Conservation (phyloP, 1,140 invertebrate species). For the Maniola jurtina region DNA sequence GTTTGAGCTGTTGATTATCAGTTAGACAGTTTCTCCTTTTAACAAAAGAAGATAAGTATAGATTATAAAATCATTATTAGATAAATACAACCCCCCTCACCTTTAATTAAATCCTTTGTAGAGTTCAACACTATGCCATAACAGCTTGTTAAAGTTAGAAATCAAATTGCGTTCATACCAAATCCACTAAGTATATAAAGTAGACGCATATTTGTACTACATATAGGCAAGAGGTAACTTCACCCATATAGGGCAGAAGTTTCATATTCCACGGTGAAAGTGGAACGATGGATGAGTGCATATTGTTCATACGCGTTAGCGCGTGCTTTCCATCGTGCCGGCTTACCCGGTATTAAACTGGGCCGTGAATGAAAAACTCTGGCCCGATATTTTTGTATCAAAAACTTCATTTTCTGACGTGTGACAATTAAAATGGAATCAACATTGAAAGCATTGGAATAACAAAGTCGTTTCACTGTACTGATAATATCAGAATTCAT, state of each 20-base stretch:
- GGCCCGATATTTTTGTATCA: neutral
- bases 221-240: constrained; percentile 11
- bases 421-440: constrained; percentile 13
- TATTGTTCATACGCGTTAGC: constrained; percentile 29
- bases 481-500: neutral
- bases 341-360: constrained; percentile 9
- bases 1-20: too few species aligned
- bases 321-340: constrained; percentile 17
- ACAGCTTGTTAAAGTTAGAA: neutral
- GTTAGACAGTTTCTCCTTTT: too few species aligned
- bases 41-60: too few species aligned
- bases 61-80: too few species aligned
- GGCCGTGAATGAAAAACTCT: neutral
- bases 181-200: neutral
- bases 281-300: constrained; percentile 31
- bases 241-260: constrained; percentile 23
- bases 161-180: constrained; percentile 1
- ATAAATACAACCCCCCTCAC: too few species aligned
- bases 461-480: constrained; percentile 2
- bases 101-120: too few species aligned
- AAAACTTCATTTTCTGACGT: constrained; percentile 8
- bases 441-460: constrained; percentile 7
- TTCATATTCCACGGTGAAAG: constrained; percentile 27
- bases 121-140: too few species aligned
- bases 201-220: neutral